phyloP scores from a whole-genome alignment of 2,797 vertebrate genomes.

The Pangasius macronema region DNA sequence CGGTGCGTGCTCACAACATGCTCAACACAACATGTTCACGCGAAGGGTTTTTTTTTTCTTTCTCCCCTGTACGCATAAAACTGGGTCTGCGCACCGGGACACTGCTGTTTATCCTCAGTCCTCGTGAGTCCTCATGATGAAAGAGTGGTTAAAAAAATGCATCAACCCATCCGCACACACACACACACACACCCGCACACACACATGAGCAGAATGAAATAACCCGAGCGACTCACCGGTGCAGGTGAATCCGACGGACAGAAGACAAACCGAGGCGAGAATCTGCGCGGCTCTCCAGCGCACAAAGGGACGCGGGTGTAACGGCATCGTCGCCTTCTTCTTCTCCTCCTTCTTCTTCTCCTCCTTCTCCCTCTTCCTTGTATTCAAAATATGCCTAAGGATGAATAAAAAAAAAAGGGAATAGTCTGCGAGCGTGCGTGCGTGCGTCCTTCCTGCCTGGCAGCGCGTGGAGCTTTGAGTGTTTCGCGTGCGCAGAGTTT shows the following conservation, averaged over 20 bases:
- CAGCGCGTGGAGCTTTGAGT: conserved; percentile 20
- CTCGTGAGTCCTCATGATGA: background rate
- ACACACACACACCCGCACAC: background rate
- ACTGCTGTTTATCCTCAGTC: background rate
- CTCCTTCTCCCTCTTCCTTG: background rate
- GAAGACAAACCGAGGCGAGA: conserved; percentile 68
- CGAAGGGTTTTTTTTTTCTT: background rate
- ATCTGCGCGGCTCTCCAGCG: conserved; percentile 68
- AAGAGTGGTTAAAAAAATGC: background rate
- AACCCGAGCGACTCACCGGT: conserved; percentile 70
- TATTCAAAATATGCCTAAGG: conserved; percentile 7
- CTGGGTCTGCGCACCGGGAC: background rate
- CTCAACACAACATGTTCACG: background rate
- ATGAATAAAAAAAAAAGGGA: background rate
- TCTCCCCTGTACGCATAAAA: background rate
- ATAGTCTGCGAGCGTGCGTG: background rate
- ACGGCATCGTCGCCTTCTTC: conserved; percentile 67
- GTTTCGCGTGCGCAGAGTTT: conserved; percentile 24
- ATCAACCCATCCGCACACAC: background rate
- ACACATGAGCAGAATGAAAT: background rate
- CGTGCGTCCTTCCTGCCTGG: background rate
- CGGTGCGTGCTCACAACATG: background rate
- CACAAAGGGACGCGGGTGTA: conserved; percentile 76
- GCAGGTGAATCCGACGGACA: conserved; percentile 71
- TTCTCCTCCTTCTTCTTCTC: background rate